Evolutionary conservation across 2,888 invertebrate genomes (phyloP).

Genomic region (Erpobdella octoculata): DNA sequence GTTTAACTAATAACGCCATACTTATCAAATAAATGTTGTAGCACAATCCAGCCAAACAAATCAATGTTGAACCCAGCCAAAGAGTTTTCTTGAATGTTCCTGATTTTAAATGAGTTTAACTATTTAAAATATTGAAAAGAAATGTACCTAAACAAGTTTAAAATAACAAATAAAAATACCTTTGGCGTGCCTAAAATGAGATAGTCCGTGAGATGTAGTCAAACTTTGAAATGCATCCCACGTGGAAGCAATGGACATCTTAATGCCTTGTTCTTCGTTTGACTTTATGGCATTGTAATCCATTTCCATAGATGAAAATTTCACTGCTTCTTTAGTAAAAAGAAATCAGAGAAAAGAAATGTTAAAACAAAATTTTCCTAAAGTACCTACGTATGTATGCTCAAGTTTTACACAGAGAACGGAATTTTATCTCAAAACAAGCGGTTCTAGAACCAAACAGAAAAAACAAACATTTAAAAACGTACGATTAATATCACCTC

Average conservation of each 20-base stretch:
- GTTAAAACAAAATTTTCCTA: too few species aligned
- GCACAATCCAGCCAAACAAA: neutral
- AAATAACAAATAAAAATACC: neutral
- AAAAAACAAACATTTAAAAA: too few species aligned
- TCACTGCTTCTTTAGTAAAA: too few species aligned
- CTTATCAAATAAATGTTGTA: conserved; percentile 5
- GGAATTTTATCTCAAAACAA: too few species aligned
- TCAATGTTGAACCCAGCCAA: neutral
- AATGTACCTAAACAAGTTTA: neutral
- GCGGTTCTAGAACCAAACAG: too few species aligned
- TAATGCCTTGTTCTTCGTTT: too few species aligned
- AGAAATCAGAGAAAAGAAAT: too few species aligned
- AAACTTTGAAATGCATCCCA: conserved; percentile 1
- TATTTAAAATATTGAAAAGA: neutral
- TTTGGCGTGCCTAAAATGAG: conserved; percentile 21
- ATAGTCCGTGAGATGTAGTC: conserved; percentile 14
- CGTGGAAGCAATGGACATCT: neutral
- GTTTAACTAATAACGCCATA: neutral
- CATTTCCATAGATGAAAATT: too few species aligned
- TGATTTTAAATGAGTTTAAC: neutral
- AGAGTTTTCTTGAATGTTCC: neutral
- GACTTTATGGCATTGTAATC: too few species aligned
- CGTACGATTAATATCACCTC: too few species aligned
- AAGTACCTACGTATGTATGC: too few species aligned
- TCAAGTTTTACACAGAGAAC: too few species aligned